Evolutionary conservation across 1,140 invertebrate species (phyloP).

Genomic region (Hycleus phaleratus): DNA sequence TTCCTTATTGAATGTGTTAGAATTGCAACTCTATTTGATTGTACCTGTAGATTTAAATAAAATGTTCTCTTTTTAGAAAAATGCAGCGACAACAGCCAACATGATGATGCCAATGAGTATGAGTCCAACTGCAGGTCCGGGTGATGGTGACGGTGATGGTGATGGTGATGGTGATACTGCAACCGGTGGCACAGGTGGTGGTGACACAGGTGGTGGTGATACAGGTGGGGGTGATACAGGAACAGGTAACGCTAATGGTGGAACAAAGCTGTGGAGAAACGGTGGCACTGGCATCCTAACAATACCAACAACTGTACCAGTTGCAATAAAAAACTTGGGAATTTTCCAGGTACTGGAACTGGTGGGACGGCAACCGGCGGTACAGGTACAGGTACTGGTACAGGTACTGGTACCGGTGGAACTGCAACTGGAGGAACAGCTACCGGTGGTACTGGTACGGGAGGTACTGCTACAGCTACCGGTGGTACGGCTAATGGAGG

Average conservation of each 20-base stretch:
- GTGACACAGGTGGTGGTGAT: constrained; percentile 7
- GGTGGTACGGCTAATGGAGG: constrained; percentile 7
- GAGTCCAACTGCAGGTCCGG: constrained; percentile 10
- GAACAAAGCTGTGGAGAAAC: background rate
- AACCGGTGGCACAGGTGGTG: constrained; percentile 2
- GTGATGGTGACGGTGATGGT: background rate
- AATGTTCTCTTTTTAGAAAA: constrained; percentile 3
- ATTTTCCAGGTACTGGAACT: background rate
- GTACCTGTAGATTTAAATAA: no score
- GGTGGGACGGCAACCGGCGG: constrained; percentile 2
- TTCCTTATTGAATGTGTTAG: no score
- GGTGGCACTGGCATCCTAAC: background rate
- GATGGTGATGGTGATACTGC: background rate
- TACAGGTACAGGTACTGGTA: constrained; percentile 1
- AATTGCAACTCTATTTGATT: no score
- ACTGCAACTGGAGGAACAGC: constrained; percentile 9
- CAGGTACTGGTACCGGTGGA: constrained; percentile 4
- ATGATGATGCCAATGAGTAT: constrained; percentile 29
- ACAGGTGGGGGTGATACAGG: constrained; percentile 7
- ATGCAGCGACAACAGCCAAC: constrained; percentile 17
- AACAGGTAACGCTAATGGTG: background rate
- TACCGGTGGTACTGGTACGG: background rate
- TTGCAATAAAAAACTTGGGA: background rate
- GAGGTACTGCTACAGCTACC: constrained; percentile 9
- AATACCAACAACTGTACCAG: no score